Conservation (phyloP, 2,113 vertebrate species). For the Asarcornis scutulata region DNA sequence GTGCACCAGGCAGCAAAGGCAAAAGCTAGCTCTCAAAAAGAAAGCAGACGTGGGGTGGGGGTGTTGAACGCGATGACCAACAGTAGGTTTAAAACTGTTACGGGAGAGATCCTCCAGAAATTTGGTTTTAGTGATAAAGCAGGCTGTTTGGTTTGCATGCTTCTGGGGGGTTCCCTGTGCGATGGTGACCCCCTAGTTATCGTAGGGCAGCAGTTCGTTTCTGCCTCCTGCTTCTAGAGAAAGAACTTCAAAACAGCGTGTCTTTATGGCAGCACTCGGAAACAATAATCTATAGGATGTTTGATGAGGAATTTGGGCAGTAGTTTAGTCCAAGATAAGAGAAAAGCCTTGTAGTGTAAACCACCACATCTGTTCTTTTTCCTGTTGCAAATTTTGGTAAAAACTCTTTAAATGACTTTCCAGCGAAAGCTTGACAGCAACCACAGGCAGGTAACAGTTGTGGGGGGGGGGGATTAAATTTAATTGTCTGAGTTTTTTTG, state of each 20-base stretch:
- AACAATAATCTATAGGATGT: neutral
- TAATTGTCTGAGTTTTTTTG: neutral
- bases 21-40: neutral
- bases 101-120: neutral
- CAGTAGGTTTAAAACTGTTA: neutral
- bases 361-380: fast-evolving
- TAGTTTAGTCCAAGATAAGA: neutral
- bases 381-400: neutral
- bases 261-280: neutral
- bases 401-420: neutral
- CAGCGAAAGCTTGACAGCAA: neutral
- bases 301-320: neutral
- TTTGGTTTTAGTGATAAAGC: neutral
- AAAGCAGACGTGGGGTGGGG: no score
- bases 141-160: fast-evolving
- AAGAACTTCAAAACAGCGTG: neutral
- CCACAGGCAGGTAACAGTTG: fast-evolving
- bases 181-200: neutral
- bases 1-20: fast-evolving
- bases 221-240: neutral
- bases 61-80: neutral
- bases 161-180: fast-evolving
- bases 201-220: neutral
- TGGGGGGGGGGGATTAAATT: neutral
- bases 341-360: neutral